These are phyloP conservation scores for Gymnobelideus leadbeateri DNA, from an alignment of 2,113 vertebrate species.

Conservation along the genomic window DNA sequence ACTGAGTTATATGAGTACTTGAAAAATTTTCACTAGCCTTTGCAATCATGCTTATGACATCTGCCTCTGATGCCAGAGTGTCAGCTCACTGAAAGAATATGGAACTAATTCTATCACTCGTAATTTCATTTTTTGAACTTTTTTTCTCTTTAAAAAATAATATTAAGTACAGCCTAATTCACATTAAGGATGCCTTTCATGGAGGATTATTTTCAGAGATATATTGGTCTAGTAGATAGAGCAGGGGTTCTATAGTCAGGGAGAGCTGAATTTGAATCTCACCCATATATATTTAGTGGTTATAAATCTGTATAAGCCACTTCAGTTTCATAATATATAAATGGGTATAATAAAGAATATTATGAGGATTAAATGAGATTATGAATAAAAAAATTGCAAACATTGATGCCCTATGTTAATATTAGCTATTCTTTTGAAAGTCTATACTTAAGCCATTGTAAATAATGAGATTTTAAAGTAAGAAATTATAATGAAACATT, in stretches of 20 bases:
- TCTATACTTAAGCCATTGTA: not conserved
- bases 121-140: slow-evolving; percentile 6
- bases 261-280: not conserved
- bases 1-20: not conserved
- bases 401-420: not conserved
- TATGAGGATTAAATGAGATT: not conserved
- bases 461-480: not conserved
- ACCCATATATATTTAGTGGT: not conserved
- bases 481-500: not conserved
- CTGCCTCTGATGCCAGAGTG: slow-evolving; percentile 22
- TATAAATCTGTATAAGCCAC: not conserved
- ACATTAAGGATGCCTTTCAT: not conserved
- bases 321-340: no score
- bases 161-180: not conserved
- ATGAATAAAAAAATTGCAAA: not conserved
- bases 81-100: slow-evolving; percentile 29
- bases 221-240: not conserved
- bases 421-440: not conserved
- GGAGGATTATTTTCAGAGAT: not conserved
- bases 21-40: slow-evolving; percentile 22
- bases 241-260: not conserved
- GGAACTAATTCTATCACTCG: slow-evolving; percentile 30
- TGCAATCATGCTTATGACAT: slow-evolving; percentile 44
- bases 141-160: not conserved
- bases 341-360: not conserved